Conservation (phyloP, 2,113 vertebrate species). For the Vulpes lagopus region DNA sequence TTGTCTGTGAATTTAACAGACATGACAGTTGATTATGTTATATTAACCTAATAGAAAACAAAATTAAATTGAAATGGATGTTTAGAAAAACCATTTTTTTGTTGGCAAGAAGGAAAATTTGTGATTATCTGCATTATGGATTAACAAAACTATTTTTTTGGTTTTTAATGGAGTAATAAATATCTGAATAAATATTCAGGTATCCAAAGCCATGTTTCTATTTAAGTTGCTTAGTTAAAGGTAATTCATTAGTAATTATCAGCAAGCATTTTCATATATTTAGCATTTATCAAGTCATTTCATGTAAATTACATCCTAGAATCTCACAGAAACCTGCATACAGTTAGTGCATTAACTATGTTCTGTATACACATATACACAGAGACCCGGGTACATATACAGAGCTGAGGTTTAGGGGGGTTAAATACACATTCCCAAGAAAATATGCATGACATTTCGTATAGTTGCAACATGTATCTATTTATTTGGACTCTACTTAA, state of each 20-base stretch:
- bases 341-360: neutral
- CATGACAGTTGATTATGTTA: constrained; percentile 47
- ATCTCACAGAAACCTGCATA: neutral
- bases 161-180: neutral
- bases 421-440: neutral
- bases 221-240: neutral
- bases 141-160: neutral
- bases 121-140: neutral
- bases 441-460: neutral
- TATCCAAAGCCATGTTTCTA: neutral
- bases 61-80: constrained; percentile 56
- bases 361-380: neutral
- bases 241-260: neutral
- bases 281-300: constrained; percentile 14
- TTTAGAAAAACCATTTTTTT: constrained; percentile 41
- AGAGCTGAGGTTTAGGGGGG: neutral
- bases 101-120: constrained; percentile 40
- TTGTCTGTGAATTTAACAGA: constrained; percentile 26
- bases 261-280: neutral
- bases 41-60: constrained; percentile 31
- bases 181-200: neutral
- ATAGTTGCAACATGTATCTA: neutral
- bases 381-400: neutral
- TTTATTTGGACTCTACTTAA: neutral
- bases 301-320: neutral